Conservation (phyloP, 2,113 vertebrate species). For the Apodemus speciosus region DNA sequence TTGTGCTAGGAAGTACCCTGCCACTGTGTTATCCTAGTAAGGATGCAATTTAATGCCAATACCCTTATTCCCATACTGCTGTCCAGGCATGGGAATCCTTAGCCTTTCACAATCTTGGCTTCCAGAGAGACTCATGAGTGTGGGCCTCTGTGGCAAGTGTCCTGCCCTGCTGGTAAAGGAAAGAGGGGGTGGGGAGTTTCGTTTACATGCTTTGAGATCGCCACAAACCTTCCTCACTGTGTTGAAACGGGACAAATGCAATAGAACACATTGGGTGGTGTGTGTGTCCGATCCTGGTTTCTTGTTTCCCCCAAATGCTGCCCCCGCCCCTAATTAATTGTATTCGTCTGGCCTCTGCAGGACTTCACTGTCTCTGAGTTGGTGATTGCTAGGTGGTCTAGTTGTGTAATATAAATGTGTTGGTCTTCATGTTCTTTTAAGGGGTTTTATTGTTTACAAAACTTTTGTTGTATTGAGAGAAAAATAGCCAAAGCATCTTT, state of each 20-base stretch:
- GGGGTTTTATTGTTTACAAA: too few relatives aligned
- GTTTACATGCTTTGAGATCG: slow-evolving; percentile 72
- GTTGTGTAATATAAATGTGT: too few relatives aligned
- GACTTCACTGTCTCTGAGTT: too few relatives aligned
- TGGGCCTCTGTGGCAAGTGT: not conserved
- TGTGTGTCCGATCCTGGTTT: slow-evolving; percentile 72
- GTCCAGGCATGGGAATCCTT: slow-evolving; percentile 10
- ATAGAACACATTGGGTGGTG: slow-evolving; percentile 73
- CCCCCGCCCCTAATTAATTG: slow-evolving; percentile 67
- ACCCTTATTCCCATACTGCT: slow-evolving; percentile 15
- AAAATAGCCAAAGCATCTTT: slow-evolving; percentile 82
- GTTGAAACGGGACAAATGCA: slow-evolving; percentile 84
- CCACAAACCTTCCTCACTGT: slow-evolving; percentile 80
- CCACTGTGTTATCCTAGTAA: not conserved
- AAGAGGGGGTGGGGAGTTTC: slow-evolving; percentile 47
- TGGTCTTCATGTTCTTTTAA: too few relatives aligned
- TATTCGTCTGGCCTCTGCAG: slow-evolving; percentile 77
- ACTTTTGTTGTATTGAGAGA: slow-evolving; percentile 61
- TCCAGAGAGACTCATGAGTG: not conserved
- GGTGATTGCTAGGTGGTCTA: too few relatives aligned
- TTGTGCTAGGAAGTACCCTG: not conserved
- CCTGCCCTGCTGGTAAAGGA: slow-evolving; percentile 63
- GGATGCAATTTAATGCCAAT: slow-evolving; percentile 35
- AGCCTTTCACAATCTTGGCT: slow-evolving; percentile 40
- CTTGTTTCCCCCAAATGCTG: slow-evolving; percentile 68